phyloP scores from a whole-genome alignment of 2,797 vertebrate genomes.

The Eospalax fontanierii region DNA sequence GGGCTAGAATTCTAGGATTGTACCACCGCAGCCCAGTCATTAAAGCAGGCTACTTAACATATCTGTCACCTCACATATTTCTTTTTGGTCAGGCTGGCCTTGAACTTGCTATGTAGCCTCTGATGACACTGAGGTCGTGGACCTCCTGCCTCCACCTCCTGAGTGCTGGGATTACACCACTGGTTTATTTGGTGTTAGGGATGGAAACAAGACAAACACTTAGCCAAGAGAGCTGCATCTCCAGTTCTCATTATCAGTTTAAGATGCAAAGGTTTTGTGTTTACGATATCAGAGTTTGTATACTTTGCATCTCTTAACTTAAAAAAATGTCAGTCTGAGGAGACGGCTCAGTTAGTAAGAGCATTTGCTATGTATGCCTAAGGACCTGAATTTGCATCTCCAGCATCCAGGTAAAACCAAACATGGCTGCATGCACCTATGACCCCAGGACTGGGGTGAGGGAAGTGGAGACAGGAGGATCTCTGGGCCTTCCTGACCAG shows the following conservation, averaged over 20 bases:
- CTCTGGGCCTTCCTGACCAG: not conserved
- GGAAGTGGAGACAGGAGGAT: not conserved
- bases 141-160: not conserved
- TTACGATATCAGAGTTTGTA: not conserved
- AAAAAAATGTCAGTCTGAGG: not conserved
- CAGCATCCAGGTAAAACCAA: not conserved
- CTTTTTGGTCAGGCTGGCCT: not conserved
- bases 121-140: not conserved
- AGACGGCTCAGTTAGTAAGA: not conserved
- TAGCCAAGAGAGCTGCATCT: not conserved
- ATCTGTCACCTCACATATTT: not conserved
- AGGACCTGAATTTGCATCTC: not conserved
- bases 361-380: not conserved
- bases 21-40: not conserved
- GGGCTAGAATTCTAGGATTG: not conserved
- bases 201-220: not conserved
- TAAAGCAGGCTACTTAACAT: not conserved
- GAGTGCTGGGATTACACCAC: not conserved
- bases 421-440: not conserved
- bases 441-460: not conserved
- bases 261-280: not conserved
- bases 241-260: not conserved
- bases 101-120: not conserved
- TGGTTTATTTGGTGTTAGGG: not conserved
- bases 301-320: slow-evolving; percentile 9